phyloP scores from a whole-genome alignment of 2,888 invertebrate genomes.

The Hirtodrosophila histrioides region DNA sequence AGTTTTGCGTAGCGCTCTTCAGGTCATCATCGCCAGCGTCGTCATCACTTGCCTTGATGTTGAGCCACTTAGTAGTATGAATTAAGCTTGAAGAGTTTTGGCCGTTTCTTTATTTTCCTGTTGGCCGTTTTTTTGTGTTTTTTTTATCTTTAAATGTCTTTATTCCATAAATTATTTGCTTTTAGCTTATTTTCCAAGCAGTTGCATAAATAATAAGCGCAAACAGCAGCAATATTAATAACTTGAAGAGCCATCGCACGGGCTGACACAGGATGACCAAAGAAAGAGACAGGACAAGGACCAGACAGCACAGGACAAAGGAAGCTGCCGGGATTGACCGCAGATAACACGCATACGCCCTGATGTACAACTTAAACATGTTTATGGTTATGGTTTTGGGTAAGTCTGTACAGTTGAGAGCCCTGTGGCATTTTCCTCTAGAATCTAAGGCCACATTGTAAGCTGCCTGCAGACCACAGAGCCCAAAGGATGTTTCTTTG shows the following conservation, averaged over 20 bases:
- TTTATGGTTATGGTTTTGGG: conserved; percentile 19
- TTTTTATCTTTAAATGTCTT: conserved; percentile 44
- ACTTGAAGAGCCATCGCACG: conserved; percentile 28
- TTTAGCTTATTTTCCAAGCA: conserved; percentile 42
- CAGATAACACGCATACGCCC: conserved; percentile 67
- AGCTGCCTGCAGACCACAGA: conserved; percentile 6
- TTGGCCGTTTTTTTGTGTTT: conserved; percentile 34
- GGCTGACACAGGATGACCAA: conserved; percentile 11
- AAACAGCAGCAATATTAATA: conserved; percentile 44
- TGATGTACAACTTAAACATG: conserved; percentile 29
- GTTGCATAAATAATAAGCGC: conserved; percentile 68
- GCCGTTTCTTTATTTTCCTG: conserved; percentile 22
- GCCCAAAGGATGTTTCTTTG: conserved; percentile 1
- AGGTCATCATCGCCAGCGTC: conserved; percentile 54
- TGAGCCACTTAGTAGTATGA: conserved; percentile 62
- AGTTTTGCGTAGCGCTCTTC: conserved; percentile 44
- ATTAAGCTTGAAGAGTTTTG: conserved; percentile 64
- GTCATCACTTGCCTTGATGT: conserved; percentile 76
- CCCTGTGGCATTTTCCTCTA: conserved; percentile 1
- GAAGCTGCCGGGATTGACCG: conserved; percentile 29
- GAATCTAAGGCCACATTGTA: conserved; percentile 10
- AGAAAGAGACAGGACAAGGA: neutral
- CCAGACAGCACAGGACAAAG: neutral
- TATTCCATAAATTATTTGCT: conserved; percentile 63
- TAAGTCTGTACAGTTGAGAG: conserved; percentile 10